Evolutionary conservation across 2,888 invertebrate genomes (phyloP).

Genomic region (Imbricaverruca yamaguchii): DNA sequence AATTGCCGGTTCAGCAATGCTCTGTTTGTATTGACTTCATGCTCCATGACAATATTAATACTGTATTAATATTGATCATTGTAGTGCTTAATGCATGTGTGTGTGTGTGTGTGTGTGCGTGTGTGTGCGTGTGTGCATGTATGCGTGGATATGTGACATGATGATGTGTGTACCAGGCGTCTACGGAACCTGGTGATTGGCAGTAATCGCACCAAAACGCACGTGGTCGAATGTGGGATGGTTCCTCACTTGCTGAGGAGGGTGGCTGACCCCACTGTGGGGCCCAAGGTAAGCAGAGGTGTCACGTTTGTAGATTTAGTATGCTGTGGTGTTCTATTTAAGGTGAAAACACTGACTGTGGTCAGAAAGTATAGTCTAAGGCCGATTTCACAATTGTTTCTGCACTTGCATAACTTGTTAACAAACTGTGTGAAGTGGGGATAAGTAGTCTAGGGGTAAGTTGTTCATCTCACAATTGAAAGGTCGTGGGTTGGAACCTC

Average conservation of each 20-base stretch:
- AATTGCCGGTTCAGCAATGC: too few species aligned
- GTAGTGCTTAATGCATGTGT: not conserved
- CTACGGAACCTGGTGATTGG: slow-evolving; percentile 6
- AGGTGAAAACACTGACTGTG: too few species aligned
- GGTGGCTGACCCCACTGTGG: not conserved
- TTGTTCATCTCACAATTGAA: too few species aligned
- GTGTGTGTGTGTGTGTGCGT: not conserved
- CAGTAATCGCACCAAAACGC: slow-evolving; percentile 6
- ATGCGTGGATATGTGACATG: not conserved
- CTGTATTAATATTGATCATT: not conserved
- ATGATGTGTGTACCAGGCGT: not conserved
- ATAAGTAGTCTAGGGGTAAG: too few species aligned
- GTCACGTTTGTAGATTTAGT: too few species aligned
- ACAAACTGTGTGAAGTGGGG: too few species aligned
- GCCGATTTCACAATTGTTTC: too few species aligned
- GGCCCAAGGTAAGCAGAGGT: not conserved
- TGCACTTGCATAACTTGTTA: too few species aligned
- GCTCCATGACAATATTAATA: not conserved
- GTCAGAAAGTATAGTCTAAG: too few species aligned
- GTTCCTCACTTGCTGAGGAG: not conserved
- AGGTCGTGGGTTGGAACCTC: too few species aligned
- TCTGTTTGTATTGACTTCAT: not conserved
- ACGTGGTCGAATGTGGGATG: slow-evolving; percentile 10
- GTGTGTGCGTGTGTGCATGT: too few species aligned
- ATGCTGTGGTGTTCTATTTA: too few species aligned